A percentile compares a stretch with the other conserved stretches of the same genome.
Conservation (phyloP, 2,113 vertebrate species). For the Neopipo cinnamomea region DNA sequence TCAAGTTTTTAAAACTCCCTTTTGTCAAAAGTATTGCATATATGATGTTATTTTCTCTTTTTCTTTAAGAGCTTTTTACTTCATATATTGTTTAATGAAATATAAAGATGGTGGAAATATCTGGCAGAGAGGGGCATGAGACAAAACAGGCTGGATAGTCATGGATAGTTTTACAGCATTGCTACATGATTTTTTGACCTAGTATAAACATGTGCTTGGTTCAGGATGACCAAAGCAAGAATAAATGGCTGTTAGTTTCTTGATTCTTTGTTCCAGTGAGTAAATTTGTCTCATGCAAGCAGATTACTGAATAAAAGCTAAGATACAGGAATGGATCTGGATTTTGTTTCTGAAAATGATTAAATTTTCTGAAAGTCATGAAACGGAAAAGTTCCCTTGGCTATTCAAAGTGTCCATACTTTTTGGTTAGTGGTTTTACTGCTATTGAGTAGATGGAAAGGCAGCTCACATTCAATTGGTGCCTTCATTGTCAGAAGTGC, state of each 20-base stretch:
- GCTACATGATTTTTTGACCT: neutral
- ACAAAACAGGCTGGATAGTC: neutral
- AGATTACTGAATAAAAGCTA: neutral
- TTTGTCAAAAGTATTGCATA: neutral
- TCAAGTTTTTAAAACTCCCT: neutral
- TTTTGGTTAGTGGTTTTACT: neutral
- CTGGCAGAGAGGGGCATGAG: neutral
- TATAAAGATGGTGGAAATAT: neutral
- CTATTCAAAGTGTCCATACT: neutral
- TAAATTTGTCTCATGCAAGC: neutral
- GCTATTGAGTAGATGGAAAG: neutral
- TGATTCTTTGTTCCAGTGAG: neutral
- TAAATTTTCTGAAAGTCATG: neutral
- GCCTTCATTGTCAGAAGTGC: neutral
- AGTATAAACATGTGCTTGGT: neutral
- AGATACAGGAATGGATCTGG: neutral
- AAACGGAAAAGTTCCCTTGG: neutral
- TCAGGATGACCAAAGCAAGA: neutral
- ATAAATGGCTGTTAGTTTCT: neutral
- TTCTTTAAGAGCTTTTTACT: neutral
- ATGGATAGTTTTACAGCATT: neutral
- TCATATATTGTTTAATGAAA: neutral
- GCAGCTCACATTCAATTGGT: neutral
- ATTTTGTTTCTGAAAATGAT: neutral
- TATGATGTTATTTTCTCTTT: neutral